phyloP scores from a whole-genome alignment of 2,888 invertebrate species.

The Orthosia incerta region DNA sequence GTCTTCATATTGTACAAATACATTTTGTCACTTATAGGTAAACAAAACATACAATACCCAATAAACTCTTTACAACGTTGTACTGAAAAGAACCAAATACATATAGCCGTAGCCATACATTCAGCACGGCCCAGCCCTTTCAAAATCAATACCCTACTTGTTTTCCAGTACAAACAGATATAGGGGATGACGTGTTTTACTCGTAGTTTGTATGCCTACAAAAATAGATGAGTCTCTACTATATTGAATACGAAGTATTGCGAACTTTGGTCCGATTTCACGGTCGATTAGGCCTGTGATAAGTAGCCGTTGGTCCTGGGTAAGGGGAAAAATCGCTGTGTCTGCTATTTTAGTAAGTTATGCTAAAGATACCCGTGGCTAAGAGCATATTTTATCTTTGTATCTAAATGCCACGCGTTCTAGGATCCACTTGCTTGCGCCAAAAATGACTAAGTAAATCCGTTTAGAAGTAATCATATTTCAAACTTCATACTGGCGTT shows the following conservation, averaged over 20 bases:
- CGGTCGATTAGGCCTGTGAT: slow-evolving; percentile 76
- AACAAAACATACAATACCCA: too few species aligned
- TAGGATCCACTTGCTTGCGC: not conserved
- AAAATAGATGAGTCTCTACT: slow-evolving; percentile 26
- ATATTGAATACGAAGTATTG: slow-evolving; percentile 31
- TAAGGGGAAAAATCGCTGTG: slow-evolving; percentile 30
- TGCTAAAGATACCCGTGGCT: not conserved
- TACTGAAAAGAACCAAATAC: not conserved
- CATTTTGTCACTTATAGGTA: too few species aligned
- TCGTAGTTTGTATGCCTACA: slow-evolving; percentile 7
- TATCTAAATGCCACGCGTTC: not conserved
- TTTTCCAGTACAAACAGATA: slow-evolving; percentile 34
- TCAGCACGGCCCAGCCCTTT: slow-evolving; percentile 27
- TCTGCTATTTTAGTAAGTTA: slow-evolving; percentile 23
- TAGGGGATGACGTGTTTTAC: slow-evolving; percentile 41
- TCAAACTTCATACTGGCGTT: not conserved
- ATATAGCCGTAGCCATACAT: not conserved
- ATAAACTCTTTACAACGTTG: not conserved
- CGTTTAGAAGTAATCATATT: not conserved
- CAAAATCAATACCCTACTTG: slow-evolving; percentile 46
- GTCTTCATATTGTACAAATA: too few species aligned
- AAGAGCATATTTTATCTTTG: not conserved
- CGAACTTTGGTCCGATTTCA: slow-evolving; percentile 63
- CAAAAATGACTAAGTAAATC: not conserved
- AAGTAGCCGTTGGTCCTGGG: slow-evolving; percentile 66